Base-by-base conservation (phyloP, 2,113 vertebrate species). In the Gambusia affinis region DNA sequence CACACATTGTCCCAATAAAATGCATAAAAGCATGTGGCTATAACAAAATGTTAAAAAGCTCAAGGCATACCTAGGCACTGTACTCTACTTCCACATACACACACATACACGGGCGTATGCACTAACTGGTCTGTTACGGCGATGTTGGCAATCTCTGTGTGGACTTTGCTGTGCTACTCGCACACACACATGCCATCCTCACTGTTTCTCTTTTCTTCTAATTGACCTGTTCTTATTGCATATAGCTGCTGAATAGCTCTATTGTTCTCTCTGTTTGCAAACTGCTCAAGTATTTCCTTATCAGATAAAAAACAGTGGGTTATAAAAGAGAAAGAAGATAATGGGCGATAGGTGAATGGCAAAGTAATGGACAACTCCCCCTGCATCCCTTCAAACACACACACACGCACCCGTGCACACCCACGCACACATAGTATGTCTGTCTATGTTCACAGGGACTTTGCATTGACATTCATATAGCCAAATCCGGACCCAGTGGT, bases 261-360 rank as follows among this genome's bases (percentile, higher is more conserved):
- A 81, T 90, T 89, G 86, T 91, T 44, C 68, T 79, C 71, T 24
- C 33, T 79, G 85, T 87, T 82, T 87, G 79, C 88, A 84, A 83
- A 87, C 73, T 84, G 57, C 76, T 85, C 75, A 75, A 92, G 70
- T 74, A 63, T 85, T 84, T 88, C 72, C 77, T 88, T 85, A 87
- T 89, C 85, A 68, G 81, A 67, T 68, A 79, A 69, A 72, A 88
- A 83, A 86, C 78, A 89, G 80, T 60, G 33, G 47, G 63, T 63
- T 64, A 67, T 82, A 79, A 79, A 86, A 67, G 31, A 81, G 64
- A 70, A 47, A 68, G 60, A 19, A 2, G 75, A 22, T 80, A 44
- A 75, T 29, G 0, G 37, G 31, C 37, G 71, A 75, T 76, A 61
- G n/a, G 54, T 64, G 24, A 67, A 72, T 28, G 44, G 63, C 30